Base-by-base conservation (phyloP, 2,888 invertebrate species). In the Monochamus alternatus region DNA sequence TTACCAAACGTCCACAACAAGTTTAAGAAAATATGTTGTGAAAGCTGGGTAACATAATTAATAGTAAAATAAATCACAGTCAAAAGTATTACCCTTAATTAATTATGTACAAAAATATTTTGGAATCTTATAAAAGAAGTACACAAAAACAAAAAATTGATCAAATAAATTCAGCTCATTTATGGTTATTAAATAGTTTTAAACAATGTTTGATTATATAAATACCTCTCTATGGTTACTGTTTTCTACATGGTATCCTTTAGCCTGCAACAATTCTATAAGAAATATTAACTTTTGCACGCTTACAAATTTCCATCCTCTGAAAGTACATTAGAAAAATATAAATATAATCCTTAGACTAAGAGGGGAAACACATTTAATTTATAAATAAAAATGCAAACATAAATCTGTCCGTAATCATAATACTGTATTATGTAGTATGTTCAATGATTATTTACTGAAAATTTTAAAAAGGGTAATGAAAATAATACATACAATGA, bases 41-140 rank as follows among this genome's bases (percentile, higher is more conserved):
- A 8, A 51, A 52, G n/a, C 14, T 43, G 22, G 52, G 52, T 31
- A 73, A 65, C 65, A 71, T 69, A 76, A 79, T 77, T 76, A 75
- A 72, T 74, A 79, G 75, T 80, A 81, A 83, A 82, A 81, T 82
- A 84, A 84, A 86, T 86, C 86, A 86, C 86, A 86, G 86, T 84
- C 84, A 84, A 83, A 82, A 84, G 82, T 81, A 82, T 81, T 81
- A 78, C 74, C 76, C 77, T 80, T 81, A 82, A 79, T 76, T 79
- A 80, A 75, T 78, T 80, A 79, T 72, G 80, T 82, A 81, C 80
- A 83, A 81, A 81, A 80, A 81, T 79, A 81, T 77, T 74, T 78
- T 78, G 78, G 80, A 81, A 80, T 78, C 63, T 80, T 75, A 76
- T 72, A 76, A 77, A 76, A 78, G 71, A 76, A 78, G 77, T 77